Base-by-base conservation (phyloP, 2,888 invertebrate species). In the Drosophila stalkeri region DNA sequence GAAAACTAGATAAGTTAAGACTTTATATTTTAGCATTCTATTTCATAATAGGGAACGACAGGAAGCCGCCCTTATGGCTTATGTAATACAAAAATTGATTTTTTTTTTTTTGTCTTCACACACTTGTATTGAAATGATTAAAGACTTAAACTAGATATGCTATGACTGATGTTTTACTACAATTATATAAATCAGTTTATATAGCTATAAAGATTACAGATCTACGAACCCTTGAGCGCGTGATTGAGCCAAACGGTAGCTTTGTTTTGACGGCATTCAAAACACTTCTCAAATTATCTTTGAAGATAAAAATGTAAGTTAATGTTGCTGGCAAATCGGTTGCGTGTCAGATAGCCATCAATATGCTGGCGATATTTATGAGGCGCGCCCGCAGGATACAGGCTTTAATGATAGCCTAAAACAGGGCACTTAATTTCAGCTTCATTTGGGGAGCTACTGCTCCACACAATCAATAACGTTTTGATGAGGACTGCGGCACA, bases 331-430 rank as follows among this genome's bases (percentile, higher is more conserved):
- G 23, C 62, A 64, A 72, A 72, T 73, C 78, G 70, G 77, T 89
- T 86, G 85, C 85, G 85, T 86, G 85, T 71, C 86, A 86, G 89
- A 86, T 88, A 88, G 65, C 72, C 90, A 86, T 86, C 85, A 86
- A 88, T 86, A 86, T 88, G 90, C 81, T 85, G 85, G 86, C 90
- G 83, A 85, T 86, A 86, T 86, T 86, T 88, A 90, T 90, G 89
- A 88, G 90, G 78, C 90, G 90, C 86, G 85, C 85, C 85, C 86
- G 85, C 85, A 85, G 85, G 90, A 90, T 86, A 88, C 89, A 62
- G 75, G 86, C 90, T 88, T 90, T 86, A 86, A 86, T 90, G 90
- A 86, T 86, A 87, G 90, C 77, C 86, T 75, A 87, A 89, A 82
- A 82, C 72, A 75, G 78, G 88, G 73, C 86, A 86, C 89, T 86